These are phyloP conservation scores for Lydus trimaculatus DNA, from an alignment of 2,888 invertebrate genomes.

Conservation along the genomic window DNA sequence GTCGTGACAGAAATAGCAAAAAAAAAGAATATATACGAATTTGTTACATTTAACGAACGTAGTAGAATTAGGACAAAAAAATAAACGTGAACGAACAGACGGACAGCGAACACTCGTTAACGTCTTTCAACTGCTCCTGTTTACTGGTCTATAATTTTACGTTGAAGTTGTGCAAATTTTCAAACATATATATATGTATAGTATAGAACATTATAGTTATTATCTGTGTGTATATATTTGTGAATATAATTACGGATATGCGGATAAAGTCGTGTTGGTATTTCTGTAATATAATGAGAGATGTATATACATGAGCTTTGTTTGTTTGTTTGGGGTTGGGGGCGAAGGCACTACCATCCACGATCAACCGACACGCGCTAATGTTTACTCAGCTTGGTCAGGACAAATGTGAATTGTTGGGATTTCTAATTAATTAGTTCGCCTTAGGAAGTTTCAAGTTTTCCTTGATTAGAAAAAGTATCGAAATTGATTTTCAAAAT, in stretches of 20 bases:
- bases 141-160: not conserved
- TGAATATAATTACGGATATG: not conserved
- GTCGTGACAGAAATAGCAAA: not conserved
- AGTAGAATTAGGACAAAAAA: not conserved
- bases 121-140: not conserved
- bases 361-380: conserved; percentile 18
- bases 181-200: no score
- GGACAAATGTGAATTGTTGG: conserved; percentile 37
- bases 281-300: conserved; percentile 2
- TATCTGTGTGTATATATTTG: not conserved
- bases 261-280: conserved; percentile 6
- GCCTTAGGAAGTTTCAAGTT: conserved; percentile 24
- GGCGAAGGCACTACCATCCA: conserved; percentile 19
- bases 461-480: conserved; percentile 13
- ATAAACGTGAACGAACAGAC: not conserved
- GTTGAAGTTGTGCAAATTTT: not conserved
- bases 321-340: conserved; percentile 23
- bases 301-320: conserved; percentile 26
- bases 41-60: not conserved
- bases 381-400: conserved; percentile 39
- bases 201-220: no score
- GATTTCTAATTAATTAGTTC: conserved; percentile 44
- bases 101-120: not conserved
- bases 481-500: not conserved
- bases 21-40: not conserved